Base-by-base conservation (phyloP, 2,797 vertebrate species). In the Myioborus miniatus region DNA sequence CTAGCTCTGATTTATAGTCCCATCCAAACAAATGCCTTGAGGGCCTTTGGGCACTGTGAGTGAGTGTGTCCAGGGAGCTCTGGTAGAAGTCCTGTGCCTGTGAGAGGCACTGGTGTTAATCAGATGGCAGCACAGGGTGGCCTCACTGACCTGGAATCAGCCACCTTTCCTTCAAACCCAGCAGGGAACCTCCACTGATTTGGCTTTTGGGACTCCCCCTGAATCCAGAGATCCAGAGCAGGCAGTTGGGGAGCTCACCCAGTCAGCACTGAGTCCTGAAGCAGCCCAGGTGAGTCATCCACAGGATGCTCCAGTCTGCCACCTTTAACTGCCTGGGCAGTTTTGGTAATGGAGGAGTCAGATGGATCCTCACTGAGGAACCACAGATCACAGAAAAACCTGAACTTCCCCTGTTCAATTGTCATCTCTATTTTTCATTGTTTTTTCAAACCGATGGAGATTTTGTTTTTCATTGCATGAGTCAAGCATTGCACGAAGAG, bases 171-270 rank as follows among this genome's bases (percentile, higher is more conserved):
- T 43, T 43, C 55, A 39, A 5, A 43, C 27, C 26, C 60, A 36
- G 0, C 37, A 27, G 9, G 0, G 44, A 63, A 8, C 27, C 5
- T 43, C 11, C 1, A 3, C 37, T 9, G 47, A 46, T 23, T 1
- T 86, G 43, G 6, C 22, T 69, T 8, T 36, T 3, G 5, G 46
- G 52, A 34, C 12, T 76, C 16, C 9, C 34, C 11, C 3, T 15
- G 21, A 20, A 29, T 62, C 43, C 8, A 0, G 34, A 36, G 34
- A 36, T 36, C 34, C 34, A 65, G 24, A 59, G 43, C 8, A 50
- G 36, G 36, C 12, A 43, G 34, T 46, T n/a, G 29, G n/a, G 22
- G 46, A 52, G 10, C 72, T 67, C 18, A 4, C 47, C 36, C 74
- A 18, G 5, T 37, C 23, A 14, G 6, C 4, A 2, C 3, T 46